Evolutionary conservation across 1,140 invertebrate species (phyloP), one percentile per base, ranked within the genome.

Genomic region (Pseudomyrmex pallidus): DNA sequence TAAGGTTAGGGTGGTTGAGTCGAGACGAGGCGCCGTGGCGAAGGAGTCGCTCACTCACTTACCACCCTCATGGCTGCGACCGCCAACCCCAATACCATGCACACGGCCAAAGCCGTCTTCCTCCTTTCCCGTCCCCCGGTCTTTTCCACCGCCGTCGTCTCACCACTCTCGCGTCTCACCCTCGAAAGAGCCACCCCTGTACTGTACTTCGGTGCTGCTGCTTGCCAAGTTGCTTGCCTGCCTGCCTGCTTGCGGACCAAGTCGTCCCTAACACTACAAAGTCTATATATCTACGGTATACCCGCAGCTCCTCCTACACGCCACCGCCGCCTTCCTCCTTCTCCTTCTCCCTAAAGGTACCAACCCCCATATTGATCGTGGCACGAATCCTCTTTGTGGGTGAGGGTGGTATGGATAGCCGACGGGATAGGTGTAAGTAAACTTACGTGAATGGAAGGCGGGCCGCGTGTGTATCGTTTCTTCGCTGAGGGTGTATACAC

Each of bases 21-120:
- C 48, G 88, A 87, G 83, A 87, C 84, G 87, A 89, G 89, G 89
- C 89, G 92, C 88, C 90, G 91, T 87, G 90, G 91, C 91, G 90
- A 93, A 93, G 91, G 92, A 93, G 93, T 93, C 91, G 91, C 91
- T 93, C 93, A 92, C 92, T 93, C 92, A 93, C 92, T 93, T 93
- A 93, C 92, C 92, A 92, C 92, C 91, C 92, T 93, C 90, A 86
- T 92, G 87, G 91, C 90, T 91, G 89, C 91, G 86, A 92, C 90
- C 91, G 82, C 89, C 90, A 90, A 91, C 89, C 90, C 90, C 90
- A 90, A 92, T 92, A 90, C 85, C 84, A 74, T 73, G 84, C 90
- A 80, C 90, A 84, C 82, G 86, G 80, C 77, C 63, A 73, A 82
- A 83, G 74, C 77, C 83, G 64, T 82, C 84, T 67, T 63, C 62